Percentiles rank a stretch among this genome's conserved stretches.
phyloP scores from a whole-genome alignment of 2,113 vertebrate genomes.

The Castor canadensis region DNA sequence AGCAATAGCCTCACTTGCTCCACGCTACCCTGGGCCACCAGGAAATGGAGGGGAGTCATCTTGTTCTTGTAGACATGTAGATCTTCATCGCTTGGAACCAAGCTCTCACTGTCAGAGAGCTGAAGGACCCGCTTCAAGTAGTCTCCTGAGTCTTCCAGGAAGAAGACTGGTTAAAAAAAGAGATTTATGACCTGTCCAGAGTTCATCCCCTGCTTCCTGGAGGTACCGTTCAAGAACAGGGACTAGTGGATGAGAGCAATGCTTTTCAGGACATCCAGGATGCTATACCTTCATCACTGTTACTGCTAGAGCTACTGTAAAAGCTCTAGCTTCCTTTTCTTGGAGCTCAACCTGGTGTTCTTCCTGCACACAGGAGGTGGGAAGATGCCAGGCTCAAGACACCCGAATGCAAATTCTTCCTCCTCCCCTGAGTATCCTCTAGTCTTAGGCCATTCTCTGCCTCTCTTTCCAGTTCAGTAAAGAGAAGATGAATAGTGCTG shows the following conservation, averaged over 20 bases:
- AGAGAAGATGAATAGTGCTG: too few species aligned
- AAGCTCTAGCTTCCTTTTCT: rapidly evolving
- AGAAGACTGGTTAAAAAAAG: neutral
- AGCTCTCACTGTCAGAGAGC: neutral
- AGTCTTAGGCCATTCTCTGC: neutral
- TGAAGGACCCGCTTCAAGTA: neutral
- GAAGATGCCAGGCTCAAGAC: neutral
- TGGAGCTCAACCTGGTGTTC: neutral
- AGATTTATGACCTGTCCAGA: neutral
- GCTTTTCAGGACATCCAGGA: neutral
- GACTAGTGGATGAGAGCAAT: neutral
- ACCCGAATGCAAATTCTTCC: neutral
- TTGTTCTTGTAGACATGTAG: conserved; percentile 70
- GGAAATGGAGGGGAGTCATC: conserved; percentile 86
- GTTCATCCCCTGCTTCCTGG: neutral
- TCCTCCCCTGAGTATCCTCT: rapidly evolving
- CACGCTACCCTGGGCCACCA: conserved; percentile 83
- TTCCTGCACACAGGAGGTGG: neutral
- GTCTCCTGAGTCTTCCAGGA: neutral
- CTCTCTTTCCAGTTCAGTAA: neutral
- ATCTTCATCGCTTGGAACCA: conserved; percentile 77
- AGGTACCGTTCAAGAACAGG: neutral
- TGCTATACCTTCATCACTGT: too few species aligned
- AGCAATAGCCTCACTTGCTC: conserved; percentile 85
- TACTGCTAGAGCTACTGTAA: too few species aligned